A percentile compares a stretch with the other conserved stretches of the same genome.
phyloP scores from a whole-genome alignment of 2,797 vertebrate species.

The Cyclura pinguis region DNA sequence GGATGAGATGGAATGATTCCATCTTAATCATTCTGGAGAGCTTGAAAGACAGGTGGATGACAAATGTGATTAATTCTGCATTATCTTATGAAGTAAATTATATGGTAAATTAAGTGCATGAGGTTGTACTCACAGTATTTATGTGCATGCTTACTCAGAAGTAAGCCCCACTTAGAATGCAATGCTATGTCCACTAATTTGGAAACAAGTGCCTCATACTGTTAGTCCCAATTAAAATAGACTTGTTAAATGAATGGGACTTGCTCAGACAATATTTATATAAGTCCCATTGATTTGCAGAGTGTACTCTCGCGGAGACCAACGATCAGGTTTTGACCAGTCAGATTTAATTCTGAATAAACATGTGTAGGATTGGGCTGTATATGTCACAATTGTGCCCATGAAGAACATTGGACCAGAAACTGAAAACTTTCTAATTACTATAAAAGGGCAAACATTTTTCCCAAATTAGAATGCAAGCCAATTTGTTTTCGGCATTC shows the following conservation, averaged over 20 bases:
- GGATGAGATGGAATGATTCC: background rate
- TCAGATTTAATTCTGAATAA: background rate
- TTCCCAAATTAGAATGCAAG: conserved; percentile 35
- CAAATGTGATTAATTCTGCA: background rate
- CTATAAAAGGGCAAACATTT: conserved; percentile 63
- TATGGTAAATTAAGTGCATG: background rate
- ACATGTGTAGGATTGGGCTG: background rate
- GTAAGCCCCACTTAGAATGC: background rate
- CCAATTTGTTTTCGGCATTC: conserved; percentile 27
- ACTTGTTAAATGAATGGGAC: no score
- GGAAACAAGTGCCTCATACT: no score
- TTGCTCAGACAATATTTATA: no score
- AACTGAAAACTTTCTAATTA: conserved; percentile 72
- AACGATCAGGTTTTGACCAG: background rate
- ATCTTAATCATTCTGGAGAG: background rate
- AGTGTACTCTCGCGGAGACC: background rate
- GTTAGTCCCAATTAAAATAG: no score
- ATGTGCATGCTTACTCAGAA: background rate
- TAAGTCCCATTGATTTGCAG: background rate
- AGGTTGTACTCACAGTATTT: background rate
- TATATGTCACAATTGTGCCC: conserved; percentile 9
- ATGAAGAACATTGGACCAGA: conserved; percentile 74
- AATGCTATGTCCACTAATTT: background rate
- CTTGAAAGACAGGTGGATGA: background rate
- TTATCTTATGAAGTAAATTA: background rate